Percentiles rank a stretch among this genome's conserved stretches.
Evolutionary conservation across 1,140 invertebrate genomes (phyloP).

Genomic region (Tetragonula clypearis): DNA sequence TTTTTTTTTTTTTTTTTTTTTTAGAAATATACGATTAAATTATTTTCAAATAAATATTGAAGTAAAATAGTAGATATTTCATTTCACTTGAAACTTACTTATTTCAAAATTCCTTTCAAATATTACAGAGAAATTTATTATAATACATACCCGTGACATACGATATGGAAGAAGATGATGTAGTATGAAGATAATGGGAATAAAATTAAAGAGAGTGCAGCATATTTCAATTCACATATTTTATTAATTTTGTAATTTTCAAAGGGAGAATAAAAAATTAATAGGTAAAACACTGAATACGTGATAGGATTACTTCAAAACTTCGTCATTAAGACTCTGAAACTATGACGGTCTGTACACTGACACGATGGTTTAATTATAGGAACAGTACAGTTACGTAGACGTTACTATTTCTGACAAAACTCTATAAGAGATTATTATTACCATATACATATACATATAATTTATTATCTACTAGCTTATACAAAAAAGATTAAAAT

Average conservation of each 20-base stretch:
- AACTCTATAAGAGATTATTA: background rate
- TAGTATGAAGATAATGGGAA: background rate
- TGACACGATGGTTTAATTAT: slow-evolving; percentile 28
- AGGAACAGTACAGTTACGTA: slow-evolving; percentile 1
- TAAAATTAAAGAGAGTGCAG: background rate
- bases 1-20: no score
- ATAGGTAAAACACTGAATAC: background rate
- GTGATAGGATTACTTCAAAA: background rate
- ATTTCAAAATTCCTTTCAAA: background rate
- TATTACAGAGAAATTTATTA: background rate
- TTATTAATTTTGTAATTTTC: slow-evolving; percentile 14
- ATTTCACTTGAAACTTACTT: background rate
- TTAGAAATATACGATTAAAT: background rate
- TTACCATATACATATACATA: background rate
- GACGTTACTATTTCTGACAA: slow-evolving; percentile 34
- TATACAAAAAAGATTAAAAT: background rate
- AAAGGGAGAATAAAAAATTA: background rate
- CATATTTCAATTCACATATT: background rate
- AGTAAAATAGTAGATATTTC: background rate
- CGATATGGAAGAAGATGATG: no score
- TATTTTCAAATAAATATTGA: background rate
- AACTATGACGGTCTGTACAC: background rate
- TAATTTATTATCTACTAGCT: slow-evolving; percentile 14
- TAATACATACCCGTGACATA: background rate
- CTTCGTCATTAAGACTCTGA: background rate